Conservation (phyloP, 2,797 vertebrate genomes). For the Gymnothorax reevesii region DNA sequence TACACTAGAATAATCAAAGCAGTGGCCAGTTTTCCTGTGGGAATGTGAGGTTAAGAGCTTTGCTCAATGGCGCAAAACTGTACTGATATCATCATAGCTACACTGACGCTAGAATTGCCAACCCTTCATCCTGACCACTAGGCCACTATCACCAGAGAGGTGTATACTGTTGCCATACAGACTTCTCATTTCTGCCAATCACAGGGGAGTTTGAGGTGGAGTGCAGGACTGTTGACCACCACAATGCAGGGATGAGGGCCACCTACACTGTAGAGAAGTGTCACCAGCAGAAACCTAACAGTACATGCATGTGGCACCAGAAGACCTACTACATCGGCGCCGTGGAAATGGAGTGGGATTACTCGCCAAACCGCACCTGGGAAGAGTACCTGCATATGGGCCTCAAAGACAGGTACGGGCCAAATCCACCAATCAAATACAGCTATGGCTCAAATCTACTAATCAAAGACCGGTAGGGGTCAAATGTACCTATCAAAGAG, state of each 20-base stretch:
- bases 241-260: conserved; percentile 78
- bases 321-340: conserved; percentile 88
- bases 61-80: no score
- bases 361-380: conserved; percentile 84
- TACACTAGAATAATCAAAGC: no score
- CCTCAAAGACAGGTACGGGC: conserved; percentile 75
- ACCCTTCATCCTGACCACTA: no score
- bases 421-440: no score
- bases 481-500: conserved; percentile 49
- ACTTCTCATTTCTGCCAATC: not conserved
- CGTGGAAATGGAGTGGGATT: conserved; percentile 90
- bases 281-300: conserved; percentile 44
- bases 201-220: conserved; percentile 77
- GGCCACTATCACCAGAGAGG: no score
- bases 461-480: no score
- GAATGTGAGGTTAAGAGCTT: no score
- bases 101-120: no score
- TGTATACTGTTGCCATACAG: no score
- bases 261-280: conserved; percentile 77
- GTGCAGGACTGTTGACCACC: conserved; percentile 80
- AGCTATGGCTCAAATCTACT: no score
- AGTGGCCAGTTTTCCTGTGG: no score
- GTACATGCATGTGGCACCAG: conserved; percentile 63
- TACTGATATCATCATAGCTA: no score
- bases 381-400: conserved; percentile 76